Conservation (phyloP, 2,888 invertebrate species). For the Phengaris arion region DNA sequence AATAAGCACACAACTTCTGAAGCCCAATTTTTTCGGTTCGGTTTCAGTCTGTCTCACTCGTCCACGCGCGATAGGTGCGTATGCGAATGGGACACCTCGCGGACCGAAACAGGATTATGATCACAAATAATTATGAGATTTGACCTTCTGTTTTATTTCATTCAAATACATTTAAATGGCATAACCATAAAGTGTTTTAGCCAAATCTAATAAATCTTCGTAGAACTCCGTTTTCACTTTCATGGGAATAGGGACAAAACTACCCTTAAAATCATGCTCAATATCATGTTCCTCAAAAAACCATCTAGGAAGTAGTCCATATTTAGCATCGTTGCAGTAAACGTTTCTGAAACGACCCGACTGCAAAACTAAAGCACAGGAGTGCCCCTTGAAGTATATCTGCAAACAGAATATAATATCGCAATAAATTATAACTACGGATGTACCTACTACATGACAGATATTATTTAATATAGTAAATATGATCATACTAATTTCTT, state of each 20-base stretch:
- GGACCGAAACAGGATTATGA: no score
- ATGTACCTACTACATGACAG: no score
- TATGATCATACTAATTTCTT: no score
- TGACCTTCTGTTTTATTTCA: neutral
- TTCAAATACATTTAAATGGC: neutral
- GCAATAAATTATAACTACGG: no score
- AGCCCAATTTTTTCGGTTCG: no score
- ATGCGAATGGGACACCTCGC: no score
- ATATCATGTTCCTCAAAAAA: conserved; percentile 48
- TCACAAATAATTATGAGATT: no score
- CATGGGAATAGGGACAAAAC: conserved; percentile 46
- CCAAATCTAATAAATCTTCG: conserved; percentile 40
- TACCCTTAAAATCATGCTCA: conserved; percentile 33
- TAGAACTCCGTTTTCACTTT: conserved; percentile 46
- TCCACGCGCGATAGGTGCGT: no score
- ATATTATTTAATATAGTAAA: neutral
- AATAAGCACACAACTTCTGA: no score
- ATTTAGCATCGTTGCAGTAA: conserved; percentile 46
- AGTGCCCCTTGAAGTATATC: conserved; percentile 51
- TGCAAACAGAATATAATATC: conserved; percentile 41
- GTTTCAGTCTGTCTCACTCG: no score
- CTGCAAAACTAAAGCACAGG: conserved; percentile 47
- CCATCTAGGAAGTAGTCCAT: conserved; percentile 51
- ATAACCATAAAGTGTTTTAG: conserved; percentile 32
- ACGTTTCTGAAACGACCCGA: conserved; percentile 47